Percentiles rank a stretch among this genome's conserved stretches.
phyloP scores from a whole-genome alignment of 2,888 invertebrate species.

The Drosophila buzzatii region DNA sequence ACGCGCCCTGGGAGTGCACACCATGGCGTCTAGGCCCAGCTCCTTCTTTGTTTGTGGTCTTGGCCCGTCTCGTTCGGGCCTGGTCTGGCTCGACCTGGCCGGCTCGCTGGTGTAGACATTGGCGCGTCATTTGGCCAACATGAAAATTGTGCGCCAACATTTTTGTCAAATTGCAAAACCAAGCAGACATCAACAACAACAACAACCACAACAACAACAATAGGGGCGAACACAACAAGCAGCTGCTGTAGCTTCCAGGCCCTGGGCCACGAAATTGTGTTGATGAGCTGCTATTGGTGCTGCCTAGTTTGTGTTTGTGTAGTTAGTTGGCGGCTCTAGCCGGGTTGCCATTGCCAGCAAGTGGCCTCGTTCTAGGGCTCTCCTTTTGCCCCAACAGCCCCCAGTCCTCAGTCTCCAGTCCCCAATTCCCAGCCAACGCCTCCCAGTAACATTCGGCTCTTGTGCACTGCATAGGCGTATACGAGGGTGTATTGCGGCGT shows the following conservation, averaged over 20 bases:
- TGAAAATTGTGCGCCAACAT: slow-evolving; percentile 66
- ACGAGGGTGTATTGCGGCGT: slow-evolving; percentile 59
- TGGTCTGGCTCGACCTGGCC: slow-evolving; percentile 10
- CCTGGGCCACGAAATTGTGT: slow-evolving; percentile 13
- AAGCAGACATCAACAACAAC: slow-evolving; percentile 37
- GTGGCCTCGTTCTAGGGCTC: slow-evolving; percentile 57
- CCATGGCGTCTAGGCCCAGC: slow-evolving; percentile 31
- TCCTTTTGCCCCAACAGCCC: not conserved
- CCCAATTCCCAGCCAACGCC: too few relatives aligned
- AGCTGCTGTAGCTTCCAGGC: slow-evolving; percentile 25
- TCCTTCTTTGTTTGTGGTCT: slow-evolving; percentile 15
- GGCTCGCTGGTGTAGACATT: slow-evolving; percentile 45
- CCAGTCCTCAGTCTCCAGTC: too few relatives aligned
- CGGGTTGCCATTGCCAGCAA: slow-evolving; percentile 31
- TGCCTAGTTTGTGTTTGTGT: slow-evolving; percentile 26
- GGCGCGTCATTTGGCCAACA: slow-evolving; percentile 69
- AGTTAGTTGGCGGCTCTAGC: slow-evolving; percentile 12
- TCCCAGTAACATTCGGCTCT: not conserved
- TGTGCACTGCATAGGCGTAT: slow-evolving; percentile 2
- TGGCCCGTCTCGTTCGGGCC: not conserved
- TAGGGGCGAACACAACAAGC: slow-evolving; percentile 3
- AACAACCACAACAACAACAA: slow-evolving; percentile 23
- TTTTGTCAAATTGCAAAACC: slow-evolving; percentile 63
- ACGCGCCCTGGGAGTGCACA: slow-evolving; percentile 49
- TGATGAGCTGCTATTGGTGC: slow-evolving; percentile 15